Base-by-base conservation (phyloP, 2,797 vertebrate species). In the Helostoma temminkii region DNA sequence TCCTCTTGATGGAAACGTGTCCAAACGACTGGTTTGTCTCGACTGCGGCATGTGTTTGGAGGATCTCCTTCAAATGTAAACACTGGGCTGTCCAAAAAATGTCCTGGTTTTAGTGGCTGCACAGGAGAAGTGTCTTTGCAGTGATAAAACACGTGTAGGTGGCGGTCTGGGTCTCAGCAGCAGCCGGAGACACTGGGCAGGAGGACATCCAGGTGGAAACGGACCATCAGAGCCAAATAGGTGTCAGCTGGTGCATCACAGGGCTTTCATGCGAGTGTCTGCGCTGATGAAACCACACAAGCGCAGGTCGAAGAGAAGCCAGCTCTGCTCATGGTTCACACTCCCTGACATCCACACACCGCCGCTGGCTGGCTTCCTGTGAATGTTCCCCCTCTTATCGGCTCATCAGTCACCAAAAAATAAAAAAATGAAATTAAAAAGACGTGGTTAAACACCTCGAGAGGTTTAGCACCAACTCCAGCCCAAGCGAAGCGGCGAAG, bases 341-440 rank as follows among this genome's bases (percentile, higher is more conserved):
- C 60, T 60, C 69, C 67, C 26, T 14, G 25, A 57, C 57, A 57
- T 52, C 55, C 39, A 56, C 61, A 66, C 74, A 52, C 65, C 28
- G 48, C 66, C 9, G 74, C 5, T 81, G 82, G 76, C 50, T 59
- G 75, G 75, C 87, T 89, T 90, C 88, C 89, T 85, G 80, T 83
- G 68, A 42, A 22, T 65, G 63, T 67, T 65, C 32, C 61, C 71
- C 68, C 76, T 59, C 66, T 80, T 74, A 71, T 66, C 65, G 70
- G 53, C 67, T 79, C 66, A 56, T 71, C 72, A 76, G 66, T 79
- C 74, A 68, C 61, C 1, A 15, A 46, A 60, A 64, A 62, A 85
- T n/a, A n/a, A 61, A 49, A 63, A 64, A 85, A 61, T 4, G 71
- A 3, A 45, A 66, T 63, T n/a, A 60, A 50, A 59, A 67, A 66